A percentile compares a stretch with the other conserved stretches of the same genome.
Evolutionary conservation across 2,113 vertebrate species (phyloP).

Genomic region (Cyrtonyx montezumae): DNA sequence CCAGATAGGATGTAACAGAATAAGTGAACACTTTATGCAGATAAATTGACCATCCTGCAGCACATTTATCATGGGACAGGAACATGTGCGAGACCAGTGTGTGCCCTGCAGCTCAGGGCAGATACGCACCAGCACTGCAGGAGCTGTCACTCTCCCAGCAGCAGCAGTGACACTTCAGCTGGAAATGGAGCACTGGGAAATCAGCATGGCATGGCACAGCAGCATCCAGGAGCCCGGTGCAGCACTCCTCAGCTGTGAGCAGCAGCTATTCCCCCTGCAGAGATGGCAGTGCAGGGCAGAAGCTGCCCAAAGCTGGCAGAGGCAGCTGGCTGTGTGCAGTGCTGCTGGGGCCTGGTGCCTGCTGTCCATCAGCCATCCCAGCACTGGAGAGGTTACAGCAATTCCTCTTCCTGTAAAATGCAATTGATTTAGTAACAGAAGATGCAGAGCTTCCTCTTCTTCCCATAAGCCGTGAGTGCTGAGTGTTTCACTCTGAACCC

Average conservation of each 20-base stretch:
- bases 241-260: no score
- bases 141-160: not conserved
- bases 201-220: not conserved
- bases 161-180: not conserved
- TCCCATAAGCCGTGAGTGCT: not conserved
- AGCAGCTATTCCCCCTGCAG: not conserved
- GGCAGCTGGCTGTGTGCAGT: not conserved
- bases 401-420: not conserved
- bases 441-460: not conserved
- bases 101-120: not conserved
- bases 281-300: not conserved
- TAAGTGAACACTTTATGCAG: not conserved
- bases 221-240: not conserved
- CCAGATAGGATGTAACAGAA: not conserved
- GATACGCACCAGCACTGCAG: not conserved
- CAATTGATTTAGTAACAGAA: not conserved
- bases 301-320: accelerated
- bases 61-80: not conserved
- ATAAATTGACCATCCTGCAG: not conserved
- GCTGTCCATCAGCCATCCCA: not conserved
- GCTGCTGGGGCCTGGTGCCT: accelerated
- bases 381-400: accelerated
- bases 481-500: not conserved
- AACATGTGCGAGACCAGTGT: accelerated
- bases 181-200: not conserved